A percentile compares a stretch with the other conserved stretches of the same genome.
Conservation (phyloP, 1,140 invertebrate species). For the Papilio polytes region DNA sequence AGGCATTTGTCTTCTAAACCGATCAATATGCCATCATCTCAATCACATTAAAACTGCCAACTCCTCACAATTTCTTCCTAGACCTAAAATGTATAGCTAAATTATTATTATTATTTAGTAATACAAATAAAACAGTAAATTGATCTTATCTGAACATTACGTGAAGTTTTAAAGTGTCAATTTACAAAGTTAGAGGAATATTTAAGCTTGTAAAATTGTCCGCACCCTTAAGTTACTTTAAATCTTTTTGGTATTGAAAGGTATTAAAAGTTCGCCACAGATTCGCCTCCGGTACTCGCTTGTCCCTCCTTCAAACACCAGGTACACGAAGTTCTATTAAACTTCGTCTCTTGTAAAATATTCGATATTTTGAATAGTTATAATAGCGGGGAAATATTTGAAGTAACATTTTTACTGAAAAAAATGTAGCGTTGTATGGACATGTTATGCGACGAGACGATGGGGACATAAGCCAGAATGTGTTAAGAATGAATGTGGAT, state of each 20-base stretch:
- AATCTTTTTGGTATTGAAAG: constrained; percentile 37
- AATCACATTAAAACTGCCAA: no score
- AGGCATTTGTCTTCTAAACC: no score
- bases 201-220: constrained; percentile 28
- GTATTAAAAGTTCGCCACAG: constrained; percentile 36
- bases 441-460: no score
- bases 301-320: constrained; percentile 36
- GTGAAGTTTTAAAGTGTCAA: constrained; percentile 2
- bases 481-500: no score
- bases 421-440: no score
- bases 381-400: not conserved
- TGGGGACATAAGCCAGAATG: no score
- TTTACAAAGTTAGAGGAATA: constrained; percentile 17
- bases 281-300: constrained; percentile 32
- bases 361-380: constrained; percentile 27
- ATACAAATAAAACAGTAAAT: not conserved
- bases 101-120: not conserved
- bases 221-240: constrained; percentile 36
- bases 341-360: constrained; percentile 26
- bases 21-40: no score
- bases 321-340: constrained; percentile 37
- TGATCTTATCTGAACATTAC: not conserved
- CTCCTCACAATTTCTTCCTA: no score
- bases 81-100: no score
- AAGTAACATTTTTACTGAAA: not conserved